Percentiles rank a stretch among this genome's conserved stretches.
Evolutionary conservation across 2,113 vertebrate species (phyloP).

Genomic region (Blennius ocellaris): DNA sequence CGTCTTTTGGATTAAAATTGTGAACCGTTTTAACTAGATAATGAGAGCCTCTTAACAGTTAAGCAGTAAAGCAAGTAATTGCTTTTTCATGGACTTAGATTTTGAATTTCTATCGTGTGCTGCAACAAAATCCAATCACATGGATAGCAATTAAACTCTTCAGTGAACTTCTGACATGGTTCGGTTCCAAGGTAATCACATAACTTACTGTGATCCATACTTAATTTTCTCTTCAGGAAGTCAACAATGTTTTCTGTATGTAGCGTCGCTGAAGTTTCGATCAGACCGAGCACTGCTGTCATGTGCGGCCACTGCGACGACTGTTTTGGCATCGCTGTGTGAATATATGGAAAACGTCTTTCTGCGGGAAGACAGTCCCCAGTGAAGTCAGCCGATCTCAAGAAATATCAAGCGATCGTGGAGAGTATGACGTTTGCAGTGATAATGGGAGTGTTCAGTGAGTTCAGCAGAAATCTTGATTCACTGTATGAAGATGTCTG

Average conservation of each 20-base stretch:
- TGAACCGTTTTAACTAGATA: constrained; percentile 75
- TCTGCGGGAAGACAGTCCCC: too few relatives aligned
- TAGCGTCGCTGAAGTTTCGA: constrained; percentile 31
- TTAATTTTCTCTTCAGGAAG: constrained; percentile 57
- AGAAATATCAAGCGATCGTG: not conserved
- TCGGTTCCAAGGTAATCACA: constrained; percentile 71
- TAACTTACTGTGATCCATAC: constrained; percentile 69
- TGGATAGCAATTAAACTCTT: constrained; percentile 81
- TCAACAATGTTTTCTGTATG: constrained; percentile 38
- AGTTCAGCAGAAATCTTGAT: not conserved
- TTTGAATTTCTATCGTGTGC: constrained; percentile 77
- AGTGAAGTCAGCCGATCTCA: too few relatives aligned
- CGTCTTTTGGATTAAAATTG: constrained; percentile 60
- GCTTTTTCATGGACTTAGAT: constrained; percentile 80
- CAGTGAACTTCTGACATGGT: constrained; percentile 75
- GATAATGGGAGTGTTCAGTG: not conserved
- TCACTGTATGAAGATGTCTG: not conserved
- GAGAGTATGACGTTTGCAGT: not conserved
- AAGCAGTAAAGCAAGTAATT: constrained; percentile 82
- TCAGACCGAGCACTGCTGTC: constrained; percentile 15
- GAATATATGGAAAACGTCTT: not conserved
- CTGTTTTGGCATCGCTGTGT: not conserved
- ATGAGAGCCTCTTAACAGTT: constrained; percentile 75
- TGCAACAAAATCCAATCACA: constrained; percentile 74
- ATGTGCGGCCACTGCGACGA: not conserved